A percentile compares a stretch with the other conserved stretches of the same genome.
Conservation (phyloP, 1,140 invertebrate species). For the Argopecten irradians region DNA sequence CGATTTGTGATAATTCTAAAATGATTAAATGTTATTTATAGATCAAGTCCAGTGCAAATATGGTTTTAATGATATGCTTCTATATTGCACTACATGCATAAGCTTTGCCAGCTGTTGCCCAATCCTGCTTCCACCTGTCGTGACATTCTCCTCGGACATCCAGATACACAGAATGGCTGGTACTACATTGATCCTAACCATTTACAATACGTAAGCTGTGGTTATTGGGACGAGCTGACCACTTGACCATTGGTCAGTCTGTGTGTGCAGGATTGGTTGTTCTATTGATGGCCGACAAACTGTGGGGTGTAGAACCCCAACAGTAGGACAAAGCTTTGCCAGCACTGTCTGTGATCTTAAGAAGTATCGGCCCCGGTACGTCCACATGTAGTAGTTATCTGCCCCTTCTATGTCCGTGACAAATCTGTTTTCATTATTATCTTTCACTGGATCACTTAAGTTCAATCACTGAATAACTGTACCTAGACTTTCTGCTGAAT, state of each 20-base stretch:
- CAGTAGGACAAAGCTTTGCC: constrained; percentile 7
- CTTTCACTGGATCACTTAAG: background rate
- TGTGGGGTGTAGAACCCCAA: background rate
- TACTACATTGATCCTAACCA: constrained; percentile 93
- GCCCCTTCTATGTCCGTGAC: background rate
- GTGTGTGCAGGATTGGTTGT: background rate
- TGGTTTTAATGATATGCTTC: too few relatives aligned
- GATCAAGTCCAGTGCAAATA: too few relatives aligned
- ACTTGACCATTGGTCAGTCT: background rate
- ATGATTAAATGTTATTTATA: too few relatives aligned
- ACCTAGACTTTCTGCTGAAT: constrained; percentile 13
- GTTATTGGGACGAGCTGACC: background rate
- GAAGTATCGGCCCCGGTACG: background rate
- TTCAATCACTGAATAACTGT: background rate
- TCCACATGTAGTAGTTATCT: background rate
- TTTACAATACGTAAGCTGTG: background rate
- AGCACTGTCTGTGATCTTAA: constrained; percentile 20
- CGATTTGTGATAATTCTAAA: too few relatives aligned
- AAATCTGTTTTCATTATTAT: background rate
- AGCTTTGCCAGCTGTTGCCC: too few relatives aligned
- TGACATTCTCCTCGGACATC: constrained; percentile 87
- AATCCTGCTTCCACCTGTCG: constrained; percentile 88
- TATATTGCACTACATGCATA: too few relatives aligned
- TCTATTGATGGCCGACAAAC: background rate
- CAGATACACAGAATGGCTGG: constrained; percentile 87